Base-by-base conservation (phyloP, 2,113 vertebrate genomes). In the Gobius niger region DNA sequence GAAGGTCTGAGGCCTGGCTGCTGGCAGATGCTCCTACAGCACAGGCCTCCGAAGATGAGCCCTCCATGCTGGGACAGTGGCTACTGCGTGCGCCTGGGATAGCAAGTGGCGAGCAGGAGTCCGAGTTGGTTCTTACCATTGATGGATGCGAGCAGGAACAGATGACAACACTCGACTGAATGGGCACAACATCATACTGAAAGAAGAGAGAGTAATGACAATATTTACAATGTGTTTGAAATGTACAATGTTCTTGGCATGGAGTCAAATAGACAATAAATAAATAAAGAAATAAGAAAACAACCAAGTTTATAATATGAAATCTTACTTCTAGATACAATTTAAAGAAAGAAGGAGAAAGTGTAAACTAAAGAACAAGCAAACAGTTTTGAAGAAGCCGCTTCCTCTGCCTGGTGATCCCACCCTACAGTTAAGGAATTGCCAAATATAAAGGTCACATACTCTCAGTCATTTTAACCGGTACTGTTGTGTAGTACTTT, bases 141-240 rank as follows among this genome's bases (percentile, higher is more conserved):
- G 96, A 96, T 92, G 96, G 94, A 82, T 95, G 59, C 92, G 94
- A 94, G 86, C 97, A 96, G 91, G 97, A 94, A 91, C 97, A 96
- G 91, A 98, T 93, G 91, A 96, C 96, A 91, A 96, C 95, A 0
- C 94, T 97, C 89, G 97, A 91, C 90, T 98, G 96, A 88, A 98
- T 95, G 74, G 98, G 96, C 92, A 97, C 95, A 85, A 96, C 94
- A 94, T 99, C 98, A 93, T 97, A 99, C 98, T 98, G 77, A 76
- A 84, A 89, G 19, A 76, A 60, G 69, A 77, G 18, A 80, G 10
- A 72, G 49, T 7, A 80, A 15, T 50, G 7, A 80, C 9, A 75
- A 71, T 34, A 70, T 41, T 77, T 44, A 80, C n/a, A 9, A 3
- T 9, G 14, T 14, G 41, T 54, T 19, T 5, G 9, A 12, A 54